These are phyloP conservation scores for Torymus auratus DNA, from an alignment of 2,888 invertebrate genomes.

Conservation along the genomic window DNA sequence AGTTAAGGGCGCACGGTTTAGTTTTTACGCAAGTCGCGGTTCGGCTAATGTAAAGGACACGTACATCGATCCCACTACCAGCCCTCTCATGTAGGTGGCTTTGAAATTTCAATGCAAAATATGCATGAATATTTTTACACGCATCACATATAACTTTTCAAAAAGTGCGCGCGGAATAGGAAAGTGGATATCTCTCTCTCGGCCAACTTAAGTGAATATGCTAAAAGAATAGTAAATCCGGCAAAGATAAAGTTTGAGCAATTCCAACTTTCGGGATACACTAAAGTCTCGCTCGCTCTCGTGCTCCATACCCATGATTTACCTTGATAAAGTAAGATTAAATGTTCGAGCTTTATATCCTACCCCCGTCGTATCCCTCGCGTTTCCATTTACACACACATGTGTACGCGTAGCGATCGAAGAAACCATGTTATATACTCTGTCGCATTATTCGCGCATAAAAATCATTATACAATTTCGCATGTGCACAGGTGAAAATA, in stretches of 20 bases:
- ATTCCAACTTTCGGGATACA: conserved; percentile 5
- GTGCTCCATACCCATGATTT: background rate
- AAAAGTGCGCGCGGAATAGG: conserved; percentile 27
- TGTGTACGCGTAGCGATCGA: no score
- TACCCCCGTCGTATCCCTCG: background rate
- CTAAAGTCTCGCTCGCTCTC: background rate
- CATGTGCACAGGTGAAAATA: no score
- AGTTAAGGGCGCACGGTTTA: background rate
- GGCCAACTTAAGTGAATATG: conserved; percentile 15
- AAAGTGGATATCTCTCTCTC: conserved; percentile 1
- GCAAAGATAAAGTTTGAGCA: conserved; percentile 1
- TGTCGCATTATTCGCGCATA: no score
- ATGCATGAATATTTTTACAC: conserved; percentile 35
- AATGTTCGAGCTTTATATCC: background rate
- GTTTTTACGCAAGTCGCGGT: no score
- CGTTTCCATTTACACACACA: no score
- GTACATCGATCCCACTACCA: no score
- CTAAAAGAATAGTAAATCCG: conserved; percentile 26
- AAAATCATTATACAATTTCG: no score
- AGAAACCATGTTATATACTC: no score
- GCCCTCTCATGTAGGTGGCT: no score
- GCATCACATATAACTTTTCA: conserved; percentile 26
- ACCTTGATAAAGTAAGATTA: background rate
- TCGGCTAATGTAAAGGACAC: no score
- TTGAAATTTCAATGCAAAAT: background rate